phyloP scores from a whole-genome alignment of 2,888 invertebrate genomes.

The Lasiommata megera region DNA sequence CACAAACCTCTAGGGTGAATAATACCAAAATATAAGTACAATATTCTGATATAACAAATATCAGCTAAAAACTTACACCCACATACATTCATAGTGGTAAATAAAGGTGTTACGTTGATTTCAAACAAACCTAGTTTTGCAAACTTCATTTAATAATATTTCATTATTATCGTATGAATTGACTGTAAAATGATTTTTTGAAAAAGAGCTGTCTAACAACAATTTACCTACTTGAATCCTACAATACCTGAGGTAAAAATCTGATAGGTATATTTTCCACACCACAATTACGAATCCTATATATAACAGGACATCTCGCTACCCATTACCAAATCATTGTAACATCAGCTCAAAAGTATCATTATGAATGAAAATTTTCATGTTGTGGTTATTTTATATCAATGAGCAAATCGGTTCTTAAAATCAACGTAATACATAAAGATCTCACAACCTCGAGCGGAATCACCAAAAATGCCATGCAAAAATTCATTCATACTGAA shows the following conservation, averaged over 20 bases:
- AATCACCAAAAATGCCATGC: conserved; percentile 4
- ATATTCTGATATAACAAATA: conserved; percentile 15
- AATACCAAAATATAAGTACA: background rate
- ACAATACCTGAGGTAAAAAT: too few relatives aligned
- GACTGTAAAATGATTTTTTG: too few relatives aligned
- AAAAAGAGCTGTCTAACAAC: too few relatives aligned
- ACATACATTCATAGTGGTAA: background rate
- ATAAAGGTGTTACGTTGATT: background rate
- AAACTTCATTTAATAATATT: background rate
- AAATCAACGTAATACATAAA: background rate
- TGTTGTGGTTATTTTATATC: too few relatives aligned
- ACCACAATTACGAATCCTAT: too few relatives aligned
- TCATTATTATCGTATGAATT: too few relatives aligned
- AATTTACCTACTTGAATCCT: too few relatives aligned
- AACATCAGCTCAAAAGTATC: too few relatives aligned
- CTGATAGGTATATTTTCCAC: too few relatives aligned
- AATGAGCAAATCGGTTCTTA: background rate
- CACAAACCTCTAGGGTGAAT: conserved; percentile 20
- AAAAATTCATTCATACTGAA: background rate
- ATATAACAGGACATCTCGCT: too few relatives aligned
- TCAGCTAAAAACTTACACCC: background rate
- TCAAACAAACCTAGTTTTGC: background rate
- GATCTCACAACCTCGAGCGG: conserved; percentile 1
- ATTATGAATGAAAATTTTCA: too few relatives aligned
- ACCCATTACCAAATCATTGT: too few relatives aligned